A percentile compares a stretch with the other conserved stretches of the same genome.
These are phyloP conservation scores for Muscicapa striata DNA, from an alignment of 2,797 vertebrate genomes.

Conservation along the genomic window DNA sequence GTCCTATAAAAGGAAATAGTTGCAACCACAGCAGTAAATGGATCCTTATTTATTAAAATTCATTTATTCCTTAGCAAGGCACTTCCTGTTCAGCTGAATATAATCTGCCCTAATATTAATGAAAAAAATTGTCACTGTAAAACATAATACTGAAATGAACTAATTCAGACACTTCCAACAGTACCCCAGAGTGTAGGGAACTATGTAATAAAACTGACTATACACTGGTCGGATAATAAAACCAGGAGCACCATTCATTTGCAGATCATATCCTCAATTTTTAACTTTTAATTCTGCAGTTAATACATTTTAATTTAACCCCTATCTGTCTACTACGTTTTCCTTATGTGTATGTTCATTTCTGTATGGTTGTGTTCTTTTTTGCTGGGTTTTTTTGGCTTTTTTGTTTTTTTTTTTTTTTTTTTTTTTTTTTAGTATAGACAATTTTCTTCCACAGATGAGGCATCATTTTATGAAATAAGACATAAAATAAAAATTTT, in stretches of 20 bases:
- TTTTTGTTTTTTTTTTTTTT: not conserved
- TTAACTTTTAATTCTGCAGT: not conserved
- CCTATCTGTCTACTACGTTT: not conserved
- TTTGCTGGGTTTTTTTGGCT: not conserved
- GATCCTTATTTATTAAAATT: conserved; percentile 76
- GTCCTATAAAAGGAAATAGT: conserved; percentile 25
- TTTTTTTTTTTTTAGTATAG: too few relatives aligned
- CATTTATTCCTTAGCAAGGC: conserved; percentile 71
- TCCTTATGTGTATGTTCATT: not conserved
- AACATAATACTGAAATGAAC: conserved; percentile 60
- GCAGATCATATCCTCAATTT: not conserved
- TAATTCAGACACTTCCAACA: conserved; percentile 52
- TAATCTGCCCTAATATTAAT: conserved; percentile 60
- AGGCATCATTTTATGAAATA: not conserved
- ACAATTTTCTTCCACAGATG: not conserved
- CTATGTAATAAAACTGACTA: not conserved
- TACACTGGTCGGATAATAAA: not conserved
- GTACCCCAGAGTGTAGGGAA: not conserved
- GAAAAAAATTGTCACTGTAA: conserved; percentile 58
- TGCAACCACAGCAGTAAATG: conserved; percentile 46
- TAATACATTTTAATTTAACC: not conserved
- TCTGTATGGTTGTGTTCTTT: accelerated
- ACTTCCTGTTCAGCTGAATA: conserved; percentile 19
- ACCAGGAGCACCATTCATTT: not conserved
- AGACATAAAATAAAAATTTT: not conserved